Evolutionary conservation across 2,888 invertebrate species (phyloP).

Genomic region (Tinea pellionella): DNA sequence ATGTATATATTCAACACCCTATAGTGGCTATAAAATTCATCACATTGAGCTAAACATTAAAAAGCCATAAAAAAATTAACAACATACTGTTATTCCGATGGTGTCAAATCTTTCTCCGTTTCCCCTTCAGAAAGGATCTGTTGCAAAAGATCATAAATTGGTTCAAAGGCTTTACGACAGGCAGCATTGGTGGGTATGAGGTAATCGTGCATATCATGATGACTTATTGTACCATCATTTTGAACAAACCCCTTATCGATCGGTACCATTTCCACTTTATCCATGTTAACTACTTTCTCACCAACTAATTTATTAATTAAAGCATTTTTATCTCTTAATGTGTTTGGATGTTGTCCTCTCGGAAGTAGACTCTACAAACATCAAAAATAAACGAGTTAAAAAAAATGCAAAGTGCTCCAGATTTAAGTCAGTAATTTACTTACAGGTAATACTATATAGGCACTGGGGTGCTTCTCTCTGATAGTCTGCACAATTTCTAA

Average conservation of each 20-base stretch:
- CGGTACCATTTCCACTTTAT: constrained; percentile 80
- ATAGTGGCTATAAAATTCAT: constrained; percentile 21
- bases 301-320: constrained; percentile 80
- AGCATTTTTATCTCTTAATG: constrained; percentile 79
- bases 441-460: constrained; percentile 88
- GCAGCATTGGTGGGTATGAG: constrained; percentile 88
- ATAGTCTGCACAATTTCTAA: constrained; percentile 80
- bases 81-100: constrained; percentile 69
- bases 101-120: constrained; percentile 78
- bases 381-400: not conserved
- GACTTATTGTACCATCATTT: constrained; percentile 84
- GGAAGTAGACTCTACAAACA: constrained; percentile 84
- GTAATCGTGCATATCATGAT: constrained; percentile 93
- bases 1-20: no score
- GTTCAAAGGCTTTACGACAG: constrained; percentile 88
- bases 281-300: constrained; percentile 71
- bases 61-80: constrained; percentile 23
- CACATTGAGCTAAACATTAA: constrained; percentile 54
- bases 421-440: constrained; percentile 35
- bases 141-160: constrained; percentile 81
- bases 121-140: constrained; percentile 83
- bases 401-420: not conserved
- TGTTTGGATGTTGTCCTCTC: constrained; percentile 87
- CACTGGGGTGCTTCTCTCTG: constrained; percentile 80
- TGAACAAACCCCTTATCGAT: constrained; percentile 85